A percentile compares a stretch with the other conserved stretches of the same genome.
Conservation (phyloP, 2,797 vertebrate species). For the Ispidina picta region DNA sequence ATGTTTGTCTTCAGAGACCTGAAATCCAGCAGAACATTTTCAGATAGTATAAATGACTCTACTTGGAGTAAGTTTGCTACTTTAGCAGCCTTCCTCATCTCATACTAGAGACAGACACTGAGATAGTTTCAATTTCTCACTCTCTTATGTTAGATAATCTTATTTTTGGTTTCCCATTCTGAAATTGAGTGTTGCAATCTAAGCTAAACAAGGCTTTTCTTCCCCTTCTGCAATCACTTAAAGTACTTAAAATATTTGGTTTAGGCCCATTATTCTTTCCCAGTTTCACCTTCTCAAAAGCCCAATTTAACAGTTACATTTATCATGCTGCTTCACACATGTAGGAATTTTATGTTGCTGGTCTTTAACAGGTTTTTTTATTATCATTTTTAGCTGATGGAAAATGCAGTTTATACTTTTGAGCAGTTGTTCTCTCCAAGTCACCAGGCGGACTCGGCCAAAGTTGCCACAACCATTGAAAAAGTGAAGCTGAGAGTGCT, state of each 20-base stretch:
- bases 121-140: background rate
- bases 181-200: background rate
- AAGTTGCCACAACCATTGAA: conserved; percentile 75
- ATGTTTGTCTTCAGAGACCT: background rate
- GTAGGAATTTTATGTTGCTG: background rate
- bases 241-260: background rate
- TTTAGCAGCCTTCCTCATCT: background rate
- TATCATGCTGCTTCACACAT: background rate
- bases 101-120: background rate
- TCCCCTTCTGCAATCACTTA: background rate
- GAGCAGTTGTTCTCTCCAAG: conserved; percentile 81
- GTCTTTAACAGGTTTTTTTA: background rate
- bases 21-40: background rate
- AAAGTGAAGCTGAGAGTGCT: conserved; percentile 89
- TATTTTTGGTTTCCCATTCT: background rate
- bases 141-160: background rate
- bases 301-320: background rate
- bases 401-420: conserved; percentile 87
- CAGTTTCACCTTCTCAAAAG: background rate
- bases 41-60: background rate
- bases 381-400: conserved; percentile 82
- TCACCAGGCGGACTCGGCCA: conserved; percentile 73
- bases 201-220: background rate
- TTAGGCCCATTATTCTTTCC: background rate
- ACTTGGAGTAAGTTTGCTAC: background rate